These are phyloP conservation scores for Palythoa grandis DNA, from an alignment of 92 coral and sea anemone genomes.

Conservation along the genomic window DNA sequence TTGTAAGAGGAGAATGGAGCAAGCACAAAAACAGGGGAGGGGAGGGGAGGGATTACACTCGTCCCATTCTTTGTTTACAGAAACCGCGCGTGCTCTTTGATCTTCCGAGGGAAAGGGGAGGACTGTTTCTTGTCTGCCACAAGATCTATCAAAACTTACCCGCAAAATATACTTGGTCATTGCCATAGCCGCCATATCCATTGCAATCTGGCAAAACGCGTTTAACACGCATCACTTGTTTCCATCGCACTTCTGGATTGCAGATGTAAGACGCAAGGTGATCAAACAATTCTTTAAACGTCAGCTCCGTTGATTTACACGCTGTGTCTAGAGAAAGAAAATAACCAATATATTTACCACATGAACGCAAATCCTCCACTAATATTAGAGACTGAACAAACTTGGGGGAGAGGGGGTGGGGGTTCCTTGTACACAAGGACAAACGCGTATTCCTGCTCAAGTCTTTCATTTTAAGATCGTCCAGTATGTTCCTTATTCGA, in stretches of 20 bases:
- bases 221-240: slow-evolving; percentile 92
- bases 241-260: slow-evolving; percentile 95
- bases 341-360: not conserved
- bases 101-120: too few relatives aligned
- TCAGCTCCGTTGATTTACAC: slow-evolving; percentile 86
- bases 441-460: too few relatives aligned
- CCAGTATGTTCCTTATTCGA: too few relatives aligned
- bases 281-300: slow-evolving; percentile 90
- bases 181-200: slow-evolving; percentile 89
- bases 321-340: slow-evolving; percentile 80
- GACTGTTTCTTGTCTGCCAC: too few relatives aligned
- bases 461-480: too few relatives aligned
- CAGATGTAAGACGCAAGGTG: slow-evolving; percentile 80
- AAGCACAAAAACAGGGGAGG: not conserved
- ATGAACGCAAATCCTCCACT: not conserved
- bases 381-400: not conserved
- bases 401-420: too few relatives aligned
- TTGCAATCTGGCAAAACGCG: slow-evolving; percentile 83
- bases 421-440: too few relatives aligned
- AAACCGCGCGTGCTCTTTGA: too few relatives aligned
- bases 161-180: slow-evolving; percentile 94
- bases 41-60: not conserved
- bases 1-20: too few relatives aligned
- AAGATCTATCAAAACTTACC: slow-evolving; percentile 51
- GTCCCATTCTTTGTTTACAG: too few relatives aligned